Evolutionary conservation across 1,140 invertebrate genomes (phyloP).

Genomic region (Drosophila ohnishii): DNA sequence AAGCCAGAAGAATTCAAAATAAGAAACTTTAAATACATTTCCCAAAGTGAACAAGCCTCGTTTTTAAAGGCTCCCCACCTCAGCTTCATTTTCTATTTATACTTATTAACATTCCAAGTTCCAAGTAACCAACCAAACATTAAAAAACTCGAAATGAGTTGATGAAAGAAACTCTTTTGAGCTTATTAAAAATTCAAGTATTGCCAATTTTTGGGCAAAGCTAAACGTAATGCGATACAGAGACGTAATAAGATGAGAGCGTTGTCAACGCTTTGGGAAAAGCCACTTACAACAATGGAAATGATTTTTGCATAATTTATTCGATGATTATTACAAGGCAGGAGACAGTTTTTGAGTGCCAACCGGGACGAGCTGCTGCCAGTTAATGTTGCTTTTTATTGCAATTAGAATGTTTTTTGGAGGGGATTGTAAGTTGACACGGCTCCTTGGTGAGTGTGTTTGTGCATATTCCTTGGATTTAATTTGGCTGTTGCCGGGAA

Average conservation of each 20-base stretch:
- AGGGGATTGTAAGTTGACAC: slow-evolving; percentile 33
- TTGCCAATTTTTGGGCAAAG: slow-evolving; percentile 57
- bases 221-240: slow-evolving; percentile 62
- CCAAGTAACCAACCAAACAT: neutral
- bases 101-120: slow-evolving; percentile 7
- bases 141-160: slow-evolving; percentile 27
- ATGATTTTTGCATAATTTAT: slow-evolving; percentile 81
- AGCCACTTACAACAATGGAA: slow-evolving; percentile 78
- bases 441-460: slow-evolving; percentile 48
- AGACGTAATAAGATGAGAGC: slow-evolving; percentile 27
- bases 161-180: slow-evolving; percentile 16
- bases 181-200: slow-evolving; percentile 73
- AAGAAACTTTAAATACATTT: neutral
- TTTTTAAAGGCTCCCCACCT: neutral
- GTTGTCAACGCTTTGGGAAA: slow-evolving; percentile 37
- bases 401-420: slow-evolving; percentile 74
- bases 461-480: slow-evolving; percentile 74
- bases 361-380: slow-evolving; percentile 18
- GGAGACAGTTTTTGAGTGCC: slow-evolving; percentile 55
- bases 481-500: slow-evolving; percentile 65
- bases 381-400: slow-evolving; percentile 73
- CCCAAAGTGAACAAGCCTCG: neutral
- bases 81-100: neutral
- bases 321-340: slow-evolving; percentile 76
- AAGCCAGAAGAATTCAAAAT: too few relatives aligned